These are phyloP conservation scores for Bergia puertoricense DNA, from an alignment of 92 coral and sea anemone genomes.

Conservation along the genomic window DNA sequence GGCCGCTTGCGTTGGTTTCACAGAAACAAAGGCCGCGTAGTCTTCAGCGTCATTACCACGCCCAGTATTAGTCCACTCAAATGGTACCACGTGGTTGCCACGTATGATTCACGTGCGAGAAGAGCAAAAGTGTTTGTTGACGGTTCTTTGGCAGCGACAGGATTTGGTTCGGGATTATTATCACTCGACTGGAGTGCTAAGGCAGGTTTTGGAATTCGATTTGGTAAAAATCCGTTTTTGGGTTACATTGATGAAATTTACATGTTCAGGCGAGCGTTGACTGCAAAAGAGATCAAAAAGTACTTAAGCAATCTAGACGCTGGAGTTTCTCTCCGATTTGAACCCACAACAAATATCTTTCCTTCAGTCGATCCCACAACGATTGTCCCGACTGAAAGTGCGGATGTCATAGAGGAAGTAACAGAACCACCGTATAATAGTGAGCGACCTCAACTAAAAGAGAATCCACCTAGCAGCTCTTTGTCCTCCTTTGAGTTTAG, in stretches of 20 bases:
- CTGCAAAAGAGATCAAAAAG: slow-evolving; percentile 64
- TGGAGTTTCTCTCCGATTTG: slow-evolving; percentile 27
- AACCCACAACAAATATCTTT: not conserved
- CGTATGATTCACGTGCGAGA: slow-evolving; percentile 84
- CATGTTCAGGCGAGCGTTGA: slow-evolving; percentile 79
- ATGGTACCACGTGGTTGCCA: slow-evolving; percentile 94
- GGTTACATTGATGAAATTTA: slow-evolving; percentile 90
- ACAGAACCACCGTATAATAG: slow-evolving; percentile 4
- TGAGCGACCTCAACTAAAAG: not conserved
- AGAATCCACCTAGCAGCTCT: slow-evolving; percentile 26
- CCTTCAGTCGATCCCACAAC: not conserved
- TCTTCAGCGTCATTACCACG: slow-evolving; percentile 71
- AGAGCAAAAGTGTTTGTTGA: slow-evolving; percentile 77
- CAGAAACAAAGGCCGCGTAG: slow-evolving; percentile 68
- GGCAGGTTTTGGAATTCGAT: slow-evolving; percentile 84
- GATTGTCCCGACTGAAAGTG: slow-evolving; percentile 13
- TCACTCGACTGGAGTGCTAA: slow-evolving; percentile 81
- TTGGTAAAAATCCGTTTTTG: slow-evolving; percentile 60
- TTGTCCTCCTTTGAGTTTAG: slow-evolving; percentile 30
- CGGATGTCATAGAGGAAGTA: slow-evolving; percentile 27
- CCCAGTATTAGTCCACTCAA: slow-evolving; percentile 64
- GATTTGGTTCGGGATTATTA: slow-evolving; percentile 79
- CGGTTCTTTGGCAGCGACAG: slow-evolving; percentile 74
- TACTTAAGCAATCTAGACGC: slow-evolving; percentile 65
- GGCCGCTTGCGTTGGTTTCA: slow-evolving; percentile 91